Evolutionary conservation across 2,797 vertebrate genomes (phyloP), one percentile per base, ranked within the genome.

Genomic region (Alauda arvensis): DNA sequence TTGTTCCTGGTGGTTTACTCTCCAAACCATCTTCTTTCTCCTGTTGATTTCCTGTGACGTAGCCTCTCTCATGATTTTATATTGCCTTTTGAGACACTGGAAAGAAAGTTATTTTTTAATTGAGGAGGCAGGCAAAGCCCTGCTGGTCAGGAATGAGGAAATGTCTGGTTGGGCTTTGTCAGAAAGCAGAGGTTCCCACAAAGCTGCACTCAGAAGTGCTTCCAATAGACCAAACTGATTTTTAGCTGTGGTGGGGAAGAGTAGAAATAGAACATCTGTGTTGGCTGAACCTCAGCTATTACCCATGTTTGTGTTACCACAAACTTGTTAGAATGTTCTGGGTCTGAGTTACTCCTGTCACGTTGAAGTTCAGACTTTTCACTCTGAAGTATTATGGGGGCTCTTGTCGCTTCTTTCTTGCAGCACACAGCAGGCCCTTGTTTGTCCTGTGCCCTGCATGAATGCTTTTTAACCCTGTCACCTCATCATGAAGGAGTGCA

Each of bases 381-480:
- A 11, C 34, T 65, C 72, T 51, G 21, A 65, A 62, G 33, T 46
- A 21, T 29, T 69, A n/a, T 3, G 18, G 42, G 34, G 24, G 12
- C 48, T 67, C 56, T 40, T 63, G 65, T 12, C 55, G 76, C 83
- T 72, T 65, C 77, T 91, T 93, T 85, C 63, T 49, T 48, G 21
- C 4, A 45, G 85, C 25, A 2, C 80, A 9, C 87, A 84, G 78
- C 81, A 71, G 71, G 69, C 33, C 34, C 45, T 42, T 51, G 40
- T 81, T 93, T 87, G 77, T 88, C 63, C 89, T 80, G 52, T 3
- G 3, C 42, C 2, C 79, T n/a, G 55, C 29, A 33, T 75, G 89
- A 89, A 63, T 45, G 81, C 70, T 80, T 88, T 87, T 79, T 56
- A 85, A 87, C 56, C 77, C 19, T 59, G 53, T 78, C 82, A 60